Evolutionary conservation across 1,140 invertebrate genomes (phyloP).

Genomic region (Caenorhabditis remanei): DNA sequence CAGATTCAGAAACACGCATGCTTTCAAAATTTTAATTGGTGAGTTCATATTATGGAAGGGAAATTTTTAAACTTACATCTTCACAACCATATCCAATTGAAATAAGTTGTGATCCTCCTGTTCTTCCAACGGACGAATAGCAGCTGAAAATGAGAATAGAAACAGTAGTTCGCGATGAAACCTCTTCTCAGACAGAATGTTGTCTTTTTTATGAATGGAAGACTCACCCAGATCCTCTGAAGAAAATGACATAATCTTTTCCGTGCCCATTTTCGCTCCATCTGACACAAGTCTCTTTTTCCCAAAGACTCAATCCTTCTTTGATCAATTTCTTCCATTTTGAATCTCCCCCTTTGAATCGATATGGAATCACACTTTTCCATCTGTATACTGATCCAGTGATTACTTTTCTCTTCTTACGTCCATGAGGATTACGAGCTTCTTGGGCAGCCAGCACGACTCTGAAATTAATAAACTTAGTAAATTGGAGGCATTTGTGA

Average conservation of each 20-base stretch:
- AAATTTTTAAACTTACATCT: slow-evolving; percentile 49
- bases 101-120: slow-evolving; percentile 67
- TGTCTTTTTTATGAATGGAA: no score
- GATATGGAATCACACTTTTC: slow-evolving; percentile 64
- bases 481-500: no score
- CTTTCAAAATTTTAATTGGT: no score
- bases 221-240: slow-evolving; percentile 65
- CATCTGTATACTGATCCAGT: slow-evolving; percentile 66
- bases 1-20: no score
- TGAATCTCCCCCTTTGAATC: slow-evolving; percentile 64
- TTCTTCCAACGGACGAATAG: slow-evolving; percentile 67
- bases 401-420: slow-evolving; percentile 67
- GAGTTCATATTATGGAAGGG: no score
- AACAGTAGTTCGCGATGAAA: no score
- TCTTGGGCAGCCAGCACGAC: slow-evolving; percentile 61
- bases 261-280: slow-evolving; percentile 64
- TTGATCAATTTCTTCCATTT: slow-evolving; percentile 67
- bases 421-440: slow-evolving; percentile 16
- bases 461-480: slow-evolving; percentile 6
- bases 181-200: no score
- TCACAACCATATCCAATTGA: slow-evolving; percentile 70
- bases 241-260: slow-evolving; percentile 66
- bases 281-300: slow-evolving; percentile 67
- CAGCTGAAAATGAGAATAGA: slow-evolving; percentile 30
- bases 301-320: slow-evolving; percentile 62